These are phyloP conservation scores for Magallana angulata DNA, from an alignment of 1,140 invertebrate species.

Conservation along the genomic window DNA sequence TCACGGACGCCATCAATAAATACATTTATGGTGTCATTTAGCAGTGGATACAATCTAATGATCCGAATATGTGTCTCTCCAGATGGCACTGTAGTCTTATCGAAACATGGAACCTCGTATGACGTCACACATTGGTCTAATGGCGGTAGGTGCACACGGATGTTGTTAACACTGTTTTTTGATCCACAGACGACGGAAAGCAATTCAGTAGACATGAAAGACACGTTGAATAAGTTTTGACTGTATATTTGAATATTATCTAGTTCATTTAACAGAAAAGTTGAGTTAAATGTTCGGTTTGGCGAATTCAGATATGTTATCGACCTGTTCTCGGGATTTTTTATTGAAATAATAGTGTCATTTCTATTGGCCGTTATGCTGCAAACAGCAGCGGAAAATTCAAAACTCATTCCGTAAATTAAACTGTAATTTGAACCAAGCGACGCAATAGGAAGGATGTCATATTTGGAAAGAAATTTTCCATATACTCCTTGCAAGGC, in stretches of 20 bases:
- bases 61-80: neutral
- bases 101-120: neutral
- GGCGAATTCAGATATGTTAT: neutral
- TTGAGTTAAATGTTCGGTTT: neutral
- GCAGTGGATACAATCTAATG: neutral
- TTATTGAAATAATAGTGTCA: neutral
- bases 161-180: neutral
- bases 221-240: neutral
- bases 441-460: neutral
- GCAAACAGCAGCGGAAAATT: neutral
- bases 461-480: neutral
- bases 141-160: neutral
- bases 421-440: neutral
- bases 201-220: neutral
- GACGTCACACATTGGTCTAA: neutral
- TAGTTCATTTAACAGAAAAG: neutral
- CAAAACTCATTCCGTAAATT: neutral
- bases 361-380: neutral
- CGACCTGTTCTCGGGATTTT: neutral
- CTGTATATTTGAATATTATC: neutral
- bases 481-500: neutral
- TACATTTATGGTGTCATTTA: neutral
- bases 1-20: neutral
- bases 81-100: neutral
- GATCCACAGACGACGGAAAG: neutral